Evolutionary conservation across 2,797 vertebrate genomes (phyloP).

Genomic region (Vespertilio murinus): DNA sequence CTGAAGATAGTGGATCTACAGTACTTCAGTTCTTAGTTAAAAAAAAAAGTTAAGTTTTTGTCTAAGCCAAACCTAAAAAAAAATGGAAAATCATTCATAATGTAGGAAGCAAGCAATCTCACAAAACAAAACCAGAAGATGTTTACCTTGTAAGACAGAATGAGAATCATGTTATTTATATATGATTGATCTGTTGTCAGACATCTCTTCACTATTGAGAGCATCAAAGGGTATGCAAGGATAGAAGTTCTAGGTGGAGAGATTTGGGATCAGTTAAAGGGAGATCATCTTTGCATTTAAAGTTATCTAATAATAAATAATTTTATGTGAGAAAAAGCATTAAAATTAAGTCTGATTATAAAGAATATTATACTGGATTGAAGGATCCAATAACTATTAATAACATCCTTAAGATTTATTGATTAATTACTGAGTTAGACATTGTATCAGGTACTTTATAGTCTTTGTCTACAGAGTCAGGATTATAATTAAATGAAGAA

Average conservation of each 20-base stretch:
- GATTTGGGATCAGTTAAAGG: neutral
- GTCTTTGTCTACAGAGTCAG: neutral
- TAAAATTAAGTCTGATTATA: neutral
- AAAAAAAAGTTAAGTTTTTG: constrained; percentile 17
- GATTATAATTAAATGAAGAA: neutral
- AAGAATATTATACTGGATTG: neutral
- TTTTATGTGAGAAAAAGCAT: neutral
- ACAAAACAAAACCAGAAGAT: neutral
- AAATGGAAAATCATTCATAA: neutral
- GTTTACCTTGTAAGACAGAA: neutral
- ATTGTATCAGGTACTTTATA: neutral
- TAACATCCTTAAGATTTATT: neutral
- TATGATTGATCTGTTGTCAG: neutral
- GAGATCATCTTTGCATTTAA: neutral
- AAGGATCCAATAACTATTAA: neutral
- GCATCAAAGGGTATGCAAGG: neutral
- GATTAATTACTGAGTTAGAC: neutral
- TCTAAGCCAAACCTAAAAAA: neutral
- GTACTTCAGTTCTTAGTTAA: neutral
- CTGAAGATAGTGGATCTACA: neutral
- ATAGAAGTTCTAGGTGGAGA: neutral
- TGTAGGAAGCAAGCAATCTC: neutral
- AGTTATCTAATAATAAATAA: neutral
- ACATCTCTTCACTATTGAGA: neutral
- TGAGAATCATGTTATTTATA: neutral